Evolutionary conservation across 2,113 vertebrate genomes (phyloP).

Genomic region (Proteles cristata): DNA sequence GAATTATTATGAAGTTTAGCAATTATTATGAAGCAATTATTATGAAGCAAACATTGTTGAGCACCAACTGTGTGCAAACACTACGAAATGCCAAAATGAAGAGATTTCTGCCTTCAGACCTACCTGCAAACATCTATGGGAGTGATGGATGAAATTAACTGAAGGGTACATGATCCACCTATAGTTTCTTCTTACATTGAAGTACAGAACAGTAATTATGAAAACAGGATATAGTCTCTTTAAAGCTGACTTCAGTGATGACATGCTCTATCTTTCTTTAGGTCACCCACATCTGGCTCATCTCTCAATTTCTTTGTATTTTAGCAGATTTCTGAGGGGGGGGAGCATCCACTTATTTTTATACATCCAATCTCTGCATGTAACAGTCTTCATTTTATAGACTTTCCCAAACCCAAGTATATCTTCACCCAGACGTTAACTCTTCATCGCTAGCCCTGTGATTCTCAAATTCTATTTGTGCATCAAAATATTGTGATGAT

Average conservation of each 20-base stretch:
- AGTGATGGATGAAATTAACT: background rate
- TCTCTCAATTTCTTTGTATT: background rate
- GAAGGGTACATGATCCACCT: background rate
- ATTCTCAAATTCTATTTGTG: background rate
- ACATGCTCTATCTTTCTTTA: background rate
- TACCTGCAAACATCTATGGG: background rate
- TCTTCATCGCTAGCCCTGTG: background rate
- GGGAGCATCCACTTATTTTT: background rate
- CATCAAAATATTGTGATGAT: background rate
- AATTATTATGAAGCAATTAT: background rate
- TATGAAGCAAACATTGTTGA: background rate
- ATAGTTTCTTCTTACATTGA: background rate
- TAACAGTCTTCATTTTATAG: background rate
- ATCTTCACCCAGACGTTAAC: background rate
- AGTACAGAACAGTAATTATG: background rate
- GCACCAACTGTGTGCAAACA: background rate
- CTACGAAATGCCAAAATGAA: background rate
- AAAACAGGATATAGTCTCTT: background rate
- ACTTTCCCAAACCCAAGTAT: background rate
- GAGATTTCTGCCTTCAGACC: background rate
- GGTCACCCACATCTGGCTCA: background rate
- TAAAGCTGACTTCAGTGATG: background rate
- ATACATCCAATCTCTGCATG: background rate
- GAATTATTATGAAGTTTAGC: background rate
- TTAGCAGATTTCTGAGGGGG: background rate